These are phyloP conservation scores for Catocala nupta DNA, from an alignment of 2,888 invertebrate genomes.

Conservation along the genomic window DNA sequence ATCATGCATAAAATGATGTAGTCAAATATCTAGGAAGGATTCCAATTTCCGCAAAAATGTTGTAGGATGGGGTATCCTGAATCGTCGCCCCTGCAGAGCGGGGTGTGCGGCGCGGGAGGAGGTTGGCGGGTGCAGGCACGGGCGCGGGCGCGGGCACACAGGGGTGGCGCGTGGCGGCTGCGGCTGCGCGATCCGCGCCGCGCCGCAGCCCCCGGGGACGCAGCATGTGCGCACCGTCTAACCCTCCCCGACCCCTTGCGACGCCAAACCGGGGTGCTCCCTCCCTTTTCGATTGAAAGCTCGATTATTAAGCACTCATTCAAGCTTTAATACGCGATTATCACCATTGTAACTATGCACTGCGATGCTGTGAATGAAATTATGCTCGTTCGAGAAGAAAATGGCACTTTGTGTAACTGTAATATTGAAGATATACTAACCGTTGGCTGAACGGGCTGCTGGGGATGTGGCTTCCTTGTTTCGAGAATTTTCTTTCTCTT, in stretches of 20 bases:
- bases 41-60: slow-evolving; percentile 83
- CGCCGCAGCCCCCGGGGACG: slow-evolving; percentile 66
- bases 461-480: slow-evolving; percentile 91
- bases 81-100: slow-evolving; percentile 74
- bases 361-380: slow-evolving; percentile 38
- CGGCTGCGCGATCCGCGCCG: slow-evolving; percentile 68
- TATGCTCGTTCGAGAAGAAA: slow-evolving; percentile 27
- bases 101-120: slow-evolving; percentile 58
- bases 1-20: slow-evolving; percentile 46
- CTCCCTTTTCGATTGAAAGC: slow-evolving; percentile 60
- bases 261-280: slow-evolving; percentile 53
- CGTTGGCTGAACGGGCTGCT: slow-evolving; percentile 89
- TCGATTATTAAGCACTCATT: slow-evolving; percentile 81
- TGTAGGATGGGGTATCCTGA: slow-evolving; percentile 69
- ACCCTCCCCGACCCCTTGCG: slow-evolving; percentile 49
- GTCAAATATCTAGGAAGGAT: slow-evolving; percentile 68
- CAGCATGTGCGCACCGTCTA: slow-evolving; percentile 65
- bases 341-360: slow-evolving; percentile 65
- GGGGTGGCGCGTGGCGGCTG: slow-evolving; percentile 66
- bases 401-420: slow-evolving; percentile 3
- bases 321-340: slow-evolving; percentile 71
- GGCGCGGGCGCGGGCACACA: slow-evolving; percentile 32
- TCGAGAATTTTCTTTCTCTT: slow-evolving; percentile 89
- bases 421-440: slow-evolving; percentile 71
- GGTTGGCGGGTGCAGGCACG: slow-evolving; percentile 44